Evolutionary conservation across 1,140 invertebrate species (phyloP).

Genomic region (Drosophila jambulina): DNA sequence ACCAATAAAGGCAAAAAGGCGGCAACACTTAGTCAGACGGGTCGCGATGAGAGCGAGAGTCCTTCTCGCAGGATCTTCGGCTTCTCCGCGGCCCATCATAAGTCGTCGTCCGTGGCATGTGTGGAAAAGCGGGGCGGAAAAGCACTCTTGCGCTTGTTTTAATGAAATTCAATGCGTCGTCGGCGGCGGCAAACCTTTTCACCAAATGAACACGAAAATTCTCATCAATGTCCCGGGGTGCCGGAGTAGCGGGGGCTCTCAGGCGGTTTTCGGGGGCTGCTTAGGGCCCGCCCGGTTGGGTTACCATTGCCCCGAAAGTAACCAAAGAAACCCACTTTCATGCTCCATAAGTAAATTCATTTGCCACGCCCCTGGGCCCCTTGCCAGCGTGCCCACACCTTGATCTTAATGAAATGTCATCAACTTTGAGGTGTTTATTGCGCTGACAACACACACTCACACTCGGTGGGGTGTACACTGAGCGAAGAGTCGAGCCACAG

Average conservation of each 20-base stretch:
- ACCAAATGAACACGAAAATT: conserved; percentile 80
- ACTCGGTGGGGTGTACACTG: background rate
- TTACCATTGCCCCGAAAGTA: conserved; percentile 39
- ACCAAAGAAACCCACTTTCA: conserved; percentile 76
- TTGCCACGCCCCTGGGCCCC: conserved; percentile 53
- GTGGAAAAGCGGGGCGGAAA: conserved; percentile 35
- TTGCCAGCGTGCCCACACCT: conserved; percentile 30
- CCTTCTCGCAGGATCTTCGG: conserved; percentile 15
- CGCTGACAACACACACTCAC: conserved; percentile 60
- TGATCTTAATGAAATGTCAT: conserved; percentile 84
- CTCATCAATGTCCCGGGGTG: conserved; percentile 52
- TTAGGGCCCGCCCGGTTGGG: conserved; percentile 4
- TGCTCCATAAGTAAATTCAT: conserved; percentile 83
- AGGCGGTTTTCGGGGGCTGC: background rate
- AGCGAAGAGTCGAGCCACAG: background rate
- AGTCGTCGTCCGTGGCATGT: conserved; percentile 37
- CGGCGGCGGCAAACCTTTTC: conserved; percentile 51
- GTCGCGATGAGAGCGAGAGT: conserved; percentile 44
- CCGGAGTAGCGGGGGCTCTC: background rate
- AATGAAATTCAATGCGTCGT: conserved; percentile 78
- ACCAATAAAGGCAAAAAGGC: conserved; percentile 73
- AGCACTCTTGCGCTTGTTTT: conserved; percentile 78
- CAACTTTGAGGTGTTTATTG: conserved; percentile 84
- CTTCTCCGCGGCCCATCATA: conserved; percentile 31
- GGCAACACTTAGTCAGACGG: conserved; percentile 53